Percentiles rank a stretch among this genome's conserved stretches.
Evolutionary conservation across 2,797 vertebrate genomes (phyloP).

Genomic region (Alexandromys oeconomus): DNA sequence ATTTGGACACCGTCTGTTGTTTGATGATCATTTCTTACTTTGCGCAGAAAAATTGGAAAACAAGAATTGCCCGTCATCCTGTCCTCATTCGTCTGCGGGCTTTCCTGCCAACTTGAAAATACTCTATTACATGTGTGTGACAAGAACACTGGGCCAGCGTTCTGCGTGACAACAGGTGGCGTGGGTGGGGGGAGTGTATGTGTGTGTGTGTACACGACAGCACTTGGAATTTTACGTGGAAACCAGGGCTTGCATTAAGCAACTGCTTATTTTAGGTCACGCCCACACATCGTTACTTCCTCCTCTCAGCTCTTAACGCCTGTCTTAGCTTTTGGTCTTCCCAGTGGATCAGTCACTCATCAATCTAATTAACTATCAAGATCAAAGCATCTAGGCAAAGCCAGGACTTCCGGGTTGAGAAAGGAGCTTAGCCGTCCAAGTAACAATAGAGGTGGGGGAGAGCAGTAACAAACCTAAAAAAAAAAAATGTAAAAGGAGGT

Average conservation of each 20-base stretch:
- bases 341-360: neutral
- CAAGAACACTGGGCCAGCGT: neutral
- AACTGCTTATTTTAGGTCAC: neutral
- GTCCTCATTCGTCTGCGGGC: neutral
- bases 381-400: neutral
- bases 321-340: neutral
- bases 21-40: constrained; percentile 53
- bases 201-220: too few species aligned
- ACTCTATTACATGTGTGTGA: too few species aligned
- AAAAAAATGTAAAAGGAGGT: neutral
- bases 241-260: neutral
- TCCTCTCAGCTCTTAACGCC: neutral
- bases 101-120: neutral
- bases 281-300: neutral
- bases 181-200: too few species aligned
- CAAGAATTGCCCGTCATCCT: neutral
- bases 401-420: neutral
- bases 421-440: neutral
- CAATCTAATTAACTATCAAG: neutral
- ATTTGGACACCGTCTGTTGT: constrained; percentile 59
- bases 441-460: neutral
- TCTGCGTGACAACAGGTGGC: neutral
- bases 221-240: constrained; percentile 2
- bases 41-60: constrained; percentile 49
- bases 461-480: neutral